Evolutionary conservation across 2,888 invertebrate genomes (phyloP).

Genomic region (Coenonympha glycerion): DNA sequence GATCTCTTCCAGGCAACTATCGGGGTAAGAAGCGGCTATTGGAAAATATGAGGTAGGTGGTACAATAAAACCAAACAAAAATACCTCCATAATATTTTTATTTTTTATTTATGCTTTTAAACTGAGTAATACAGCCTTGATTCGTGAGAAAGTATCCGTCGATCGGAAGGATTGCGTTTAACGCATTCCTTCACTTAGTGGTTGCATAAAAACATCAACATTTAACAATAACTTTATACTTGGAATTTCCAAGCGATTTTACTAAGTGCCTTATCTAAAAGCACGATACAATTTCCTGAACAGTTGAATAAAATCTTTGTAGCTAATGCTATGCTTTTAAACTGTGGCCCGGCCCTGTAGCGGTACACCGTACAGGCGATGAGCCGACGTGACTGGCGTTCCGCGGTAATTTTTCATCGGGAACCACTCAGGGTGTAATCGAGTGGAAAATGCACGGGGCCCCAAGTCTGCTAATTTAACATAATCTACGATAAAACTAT

Average conservation of each 20-base stretch:
- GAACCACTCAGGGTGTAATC: constrained; percentile 44
- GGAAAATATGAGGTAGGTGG: too few species aligned
- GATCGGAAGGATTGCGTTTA: background rate
- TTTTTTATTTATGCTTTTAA: too few species aligned
- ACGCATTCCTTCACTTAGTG: background rate
- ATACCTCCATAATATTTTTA: too few species aligned
- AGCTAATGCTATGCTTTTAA: constrained; percentile 6
- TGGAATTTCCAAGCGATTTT: too few species aligned
- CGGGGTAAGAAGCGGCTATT: too few species aligned
- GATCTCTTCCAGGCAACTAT: too few species aligned
- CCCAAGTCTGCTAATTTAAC: too few species aligned
- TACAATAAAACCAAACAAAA: too few species aligned
- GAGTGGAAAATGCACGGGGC: constrained; percentile 53
- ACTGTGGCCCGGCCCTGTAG: constrained; percentile 16
- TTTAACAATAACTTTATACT: too few species aligned
- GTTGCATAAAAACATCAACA: too few species aligned
- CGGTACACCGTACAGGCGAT: constrained; percentile 19
- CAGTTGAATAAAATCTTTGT: background rate
- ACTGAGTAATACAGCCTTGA: too few species aligned
- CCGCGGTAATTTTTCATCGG: constrained; percentile 47
- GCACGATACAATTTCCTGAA: background rate
- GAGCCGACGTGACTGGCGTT: constrained; percentile 43
- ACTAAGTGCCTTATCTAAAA: background rate
- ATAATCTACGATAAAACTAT: too few species aligned
- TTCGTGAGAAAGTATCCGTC: background rate